A percentile compares a stretch with the other conserved stretches of the same genome.
phyloP scores from a whole-genome alignment of 2,113 vertebrate genomes.

The Ailurus styani region DNA sequence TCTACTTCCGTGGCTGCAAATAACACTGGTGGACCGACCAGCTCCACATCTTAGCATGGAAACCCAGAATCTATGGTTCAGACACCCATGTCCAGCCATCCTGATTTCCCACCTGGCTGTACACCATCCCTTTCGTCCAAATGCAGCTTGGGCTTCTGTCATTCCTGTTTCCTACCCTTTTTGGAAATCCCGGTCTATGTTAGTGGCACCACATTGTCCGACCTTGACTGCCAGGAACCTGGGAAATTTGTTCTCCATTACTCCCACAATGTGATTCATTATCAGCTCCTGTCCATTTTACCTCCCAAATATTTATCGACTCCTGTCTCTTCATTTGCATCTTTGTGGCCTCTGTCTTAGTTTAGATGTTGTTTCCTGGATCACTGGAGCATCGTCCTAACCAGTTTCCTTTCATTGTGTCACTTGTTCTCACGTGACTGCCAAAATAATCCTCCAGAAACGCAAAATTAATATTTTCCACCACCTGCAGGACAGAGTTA shows the following conservation, averaged over 20 bases:
- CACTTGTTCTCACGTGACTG: background rate
- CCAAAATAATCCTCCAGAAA: slow-evolving; percentile 12
- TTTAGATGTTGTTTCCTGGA: background rate
- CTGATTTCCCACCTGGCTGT: background rate
- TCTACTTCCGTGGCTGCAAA: background rate
- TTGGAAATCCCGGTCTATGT: background rate
- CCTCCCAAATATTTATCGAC: background rate
- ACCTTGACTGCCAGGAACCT: background rate
- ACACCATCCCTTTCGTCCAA: background rate
- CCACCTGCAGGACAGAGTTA: background rate
- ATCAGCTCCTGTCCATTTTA: background rate
- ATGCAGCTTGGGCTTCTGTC: background rate
- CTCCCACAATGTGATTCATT: background rate
- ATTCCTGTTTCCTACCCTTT: background rate
- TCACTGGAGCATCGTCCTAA: background rate
- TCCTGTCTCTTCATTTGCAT: background rate
- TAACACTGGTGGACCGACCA: background rate
- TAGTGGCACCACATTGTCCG: background rate
- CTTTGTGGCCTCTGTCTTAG: background rate
- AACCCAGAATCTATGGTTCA: background rate
- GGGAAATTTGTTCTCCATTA: background rate
- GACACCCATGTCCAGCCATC: background rate
- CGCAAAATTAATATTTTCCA: background rate
- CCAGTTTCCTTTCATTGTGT: slow-evolving; percentile 36
- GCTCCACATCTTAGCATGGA: background rate